Evolutionary conservation across 1,140 invertebrate species (phyloP), one percentile per base, ranked within the genome.

Genomic region (Camponotus vicinus): DNA sequence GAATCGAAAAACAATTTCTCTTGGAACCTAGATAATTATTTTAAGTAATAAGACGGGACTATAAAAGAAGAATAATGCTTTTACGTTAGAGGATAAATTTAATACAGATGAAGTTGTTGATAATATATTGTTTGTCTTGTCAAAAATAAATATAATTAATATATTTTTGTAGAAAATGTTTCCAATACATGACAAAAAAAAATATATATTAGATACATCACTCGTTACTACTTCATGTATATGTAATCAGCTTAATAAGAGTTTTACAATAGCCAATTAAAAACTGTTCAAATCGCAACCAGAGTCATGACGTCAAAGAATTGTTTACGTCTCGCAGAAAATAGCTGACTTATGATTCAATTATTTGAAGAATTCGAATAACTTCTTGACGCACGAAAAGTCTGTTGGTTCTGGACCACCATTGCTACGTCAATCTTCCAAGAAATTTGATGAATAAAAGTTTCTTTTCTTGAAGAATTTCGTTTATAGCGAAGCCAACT

Each of bases 391-490:
- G 11, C 32, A 49, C 52, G 40, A 42, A n/a, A 71, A 55, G 0
- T 57, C 64, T 42, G 15, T 71, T 32, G 66, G 1, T 5, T 71
- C 6, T 59, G 27, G 18, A 71, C 8, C 18, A 27, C 1, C 15
- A 57, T 32, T 8, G 18, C 21, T 57, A 27, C 64, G 64, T 7
- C 34, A 13, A 40, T 0, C 0, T 85, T 75, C 32, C 18, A 40
- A 37, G 71, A 73, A 82, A 4, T 73, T 45, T 6, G 21, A 55
- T 15, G 49, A 66, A 13, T 52, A 66, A 21, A 21, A 59, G 49
- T 6, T 52, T 34, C 32, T 42, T 84, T 85, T 61, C 27, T 21
- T 15, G 37, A 85, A 85, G 49, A 55, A 85, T 42, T 85, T 85
- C 3, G 2, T 79, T 55, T 32, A 42, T n/a, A 75, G 34, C 34